phyloP scores from a whole-genome alignment of 92 coral and sea anemone genomes.

The Epizoanthus ramosus region DNA sequence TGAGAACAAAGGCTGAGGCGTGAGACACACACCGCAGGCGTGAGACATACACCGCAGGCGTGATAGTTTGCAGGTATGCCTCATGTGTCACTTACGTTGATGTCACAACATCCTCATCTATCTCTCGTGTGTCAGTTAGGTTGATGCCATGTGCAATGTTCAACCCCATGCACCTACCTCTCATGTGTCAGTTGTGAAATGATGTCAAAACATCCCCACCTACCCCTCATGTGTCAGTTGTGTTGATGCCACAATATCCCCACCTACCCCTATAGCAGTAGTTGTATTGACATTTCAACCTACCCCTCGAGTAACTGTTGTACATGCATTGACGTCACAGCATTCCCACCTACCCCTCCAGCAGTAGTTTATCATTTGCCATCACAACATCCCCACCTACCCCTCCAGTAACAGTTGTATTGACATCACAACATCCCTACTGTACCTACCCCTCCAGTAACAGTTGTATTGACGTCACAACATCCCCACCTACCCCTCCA shows the following conservation, averaged over 20 bases:
- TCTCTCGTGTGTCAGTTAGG: no score
- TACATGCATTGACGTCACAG: slow-evolving; percentile 53
- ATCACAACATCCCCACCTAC: not conserved
- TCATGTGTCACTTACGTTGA: not conserved
- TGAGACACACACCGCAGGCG: no score
- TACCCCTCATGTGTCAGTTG: not conserved
- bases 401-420: slow-evolving; percentile 88
- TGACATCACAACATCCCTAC: slow-evolving; percentile 74
- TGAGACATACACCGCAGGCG: no score
- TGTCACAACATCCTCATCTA: not conserved
- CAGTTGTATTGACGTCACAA: slow-evolving; percentile 86
- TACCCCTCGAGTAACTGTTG: not conserved
- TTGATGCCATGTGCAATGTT: no score
- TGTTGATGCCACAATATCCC: not conserved
- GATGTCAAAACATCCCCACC: not conserved
- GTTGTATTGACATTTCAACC: no score
- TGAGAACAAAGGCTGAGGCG: no score
- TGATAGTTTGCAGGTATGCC: no score
- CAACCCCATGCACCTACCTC: no score
- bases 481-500: slow-evolving; percentile 85
- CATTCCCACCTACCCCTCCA: no score
- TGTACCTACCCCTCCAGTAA: slow-evolving; percentile 88
- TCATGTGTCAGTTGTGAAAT: no score
- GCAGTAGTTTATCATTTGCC: not conserved
- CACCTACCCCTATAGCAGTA: not conserved